Base-by-base conservation (phyloP, 2,888 invertebrate genomes). In the Hydraecia micacea region DNA sequence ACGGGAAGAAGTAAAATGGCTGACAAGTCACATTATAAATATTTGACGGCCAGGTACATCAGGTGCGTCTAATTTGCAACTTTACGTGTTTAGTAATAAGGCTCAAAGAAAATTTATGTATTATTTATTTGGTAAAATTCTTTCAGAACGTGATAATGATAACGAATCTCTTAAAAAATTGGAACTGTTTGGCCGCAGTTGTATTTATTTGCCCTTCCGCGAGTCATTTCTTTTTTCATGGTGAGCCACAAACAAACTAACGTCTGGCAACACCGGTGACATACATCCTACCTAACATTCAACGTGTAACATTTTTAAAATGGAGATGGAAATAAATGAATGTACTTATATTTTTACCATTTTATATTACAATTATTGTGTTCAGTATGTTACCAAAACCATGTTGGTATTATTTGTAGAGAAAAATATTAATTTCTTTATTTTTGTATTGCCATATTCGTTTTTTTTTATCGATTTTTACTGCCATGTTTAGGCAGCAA, bases 371-470 rank as follows among this genome's bases (percentile, higher is more conserved):
- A 75, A 84, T 42, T 9, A 42, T 81, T 89, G 89, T 89, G 89
- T 89, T 89, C 90, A 88, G 69, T 86, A 77, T 85, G 90, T 89
- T 89, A 89, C 89, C 89, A 89, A 89, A 87, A 89, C 82, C 76
- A 81, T 79, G 79, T 89, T 88, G 84, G 87, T 87, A 84, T 73
- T 87, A 81, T 85, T 73, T 82, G 42, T 87, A 88, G 67, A 77
- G 75, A 46, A 55, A 81, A 68, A 63, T 83, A 76, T 77, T 74
- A 73, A 39, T 79, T 77, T 79, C 60, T 84, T 80, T 81, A 85
- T 88, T 79, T 87, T 88, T 83, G n/a, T 86, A 87, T 82, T 70
- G 84, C 81, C 75, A 79, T 81, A 79, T 79, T 85, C 76, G 75
- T 79, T 67, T 60, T 66, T 42, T 75, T 69, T 55, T 1, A 72